Evolutionary conservation across 2,797 vertebrate species (phyloP), one percentile per base, ranked within the genome.

Genomic region (Syngnathus acus): DNA sequence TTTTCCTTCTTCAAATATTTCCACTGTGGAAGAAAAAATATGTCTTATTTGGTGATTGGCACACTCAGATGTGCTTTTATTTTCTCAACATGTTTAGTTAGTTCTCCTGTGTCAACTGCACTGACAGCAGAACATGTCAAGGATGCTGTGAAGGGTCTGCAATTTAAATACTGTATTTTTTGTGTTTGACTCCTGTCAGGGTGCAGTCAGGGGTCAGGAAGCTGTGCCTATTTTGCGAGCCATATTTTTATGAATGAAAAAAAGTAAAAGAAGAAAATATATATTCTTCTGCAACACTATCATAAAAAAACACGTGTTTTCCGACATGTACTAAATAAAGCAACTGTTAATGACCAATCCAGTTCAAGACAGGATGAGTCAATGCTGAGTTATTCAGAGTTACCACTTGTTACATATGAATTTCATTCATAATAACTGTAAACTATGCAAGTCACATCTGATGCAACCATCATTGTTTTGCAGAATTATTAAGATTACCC

Each of bases 121-220:
- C 65, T 90, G 88, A 90, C 85, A 88, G 84, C 79, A 70, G 72
- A 76, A 82, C 74, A 83, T 86, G 86, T 87, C 83, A 87, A 71
- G 68, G 78, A 77, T 75, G 77, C 71, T 69, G 72, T 62, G 76
- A 74, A 76, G 81, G 77, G 78, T 80, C 76, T 79, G 69, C 77
- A 66, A 51, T 23, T 78, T 51, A 9, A 9, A 21, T 10, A 21
- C 9, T 21, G n/a, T 9, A n/a, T 51, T 21, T 51, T 55, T 74
- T 73, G 72, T 40, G 75, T 71, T 74, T 2, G 68, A 70, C 75
- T 87, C 80, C 84, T 83, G 86, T 84, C 87, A 87, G 81, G 76
- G 88, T 86, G 86, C 84, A 89, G 72, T 67, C 73, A 72, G 78
- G 75, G 89, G 89, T 91, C 84, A 89, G 55, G 68, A 32, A 55